Evolutionary conservation across 2,888 invertebrate genomes (phyloP), one percentile per base, ranked within the genome.

Genomic region (Eristalis tenax): DNA sequence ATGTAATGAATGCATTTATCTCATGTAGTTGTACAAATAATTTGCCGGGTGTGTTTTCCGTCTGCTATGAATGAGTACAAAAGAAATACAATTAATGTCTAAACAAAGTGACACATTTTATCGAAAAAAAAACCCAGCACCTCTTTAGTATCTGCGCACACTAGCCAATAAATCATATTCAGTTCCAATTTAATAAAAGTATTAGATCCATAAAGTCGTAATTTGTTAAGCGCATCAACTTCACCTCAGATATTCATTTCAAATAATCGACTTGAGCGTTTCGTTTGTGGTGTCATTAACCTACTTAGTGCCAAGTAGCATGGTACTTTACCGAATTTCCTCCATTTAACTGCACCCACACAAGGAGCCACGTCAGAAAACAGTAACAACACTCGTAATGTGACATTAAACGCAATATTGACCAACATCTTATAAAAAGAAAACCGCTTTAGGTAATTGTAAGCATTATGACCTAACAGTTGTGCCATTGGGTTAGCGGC

Each of bases 391-490:
- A 76, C 66, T 40, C 66, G 43, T 68, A 75, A 57, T 18, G 18
- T 40, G 28, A 6, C 61, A 40, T 63, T 76, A 61, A n/a, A 8
- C 28, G 23, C 38, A 56, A 70, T 70, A 57, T 78, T 70, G 78
- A 64, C 57, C 56, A 78, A 64, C 22, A 28, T 63, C 64, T 59
- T 59, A 28, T 59, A 57, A 75, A 70, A 64, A 40, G 18, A 61
- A 61, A 32, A 32, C 18, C 64, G 61, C 59, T 40, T 76, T 35
- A n/a, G 68, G 64, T 70, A 75, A 80, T 76, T 40, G 71, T 80
- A 35, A 80, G 70, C 43, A 76, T 81, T 77, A 77, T 68, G 59
- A 61, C 59, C 38, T 35, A 76, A 80, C 64, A 18, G 40, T 73
- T 61, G 43, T 35, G 40, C 73, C 63, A 43, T 50, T 66, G 26